Conservation (phyloP, 30 jellyfish, hydroid and myxozoan genomes). For the Cassiopea andromeda region DNA sequence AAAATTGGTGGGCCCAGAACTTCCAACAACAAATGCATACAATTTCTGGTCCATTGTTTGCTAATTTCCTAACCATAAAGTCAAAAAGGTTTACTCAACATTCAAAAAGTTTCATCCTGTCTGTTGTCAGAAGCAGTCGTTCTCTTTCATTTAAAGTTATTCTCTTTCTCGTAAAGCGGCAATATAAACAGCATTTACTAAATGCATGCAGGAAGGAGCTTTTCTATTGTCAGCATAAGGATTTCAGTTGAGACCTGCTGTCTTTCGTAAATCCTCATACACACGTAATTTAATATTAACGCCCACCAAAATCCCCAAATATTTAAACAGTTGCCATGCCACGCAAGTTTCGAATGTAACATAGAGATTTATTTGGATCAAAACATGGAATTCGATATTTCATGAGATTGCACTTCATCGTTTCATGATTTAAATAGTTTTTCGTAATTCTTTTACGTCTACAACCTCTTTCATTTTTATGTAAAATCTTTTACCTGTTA, state of each 20-base stretch:
- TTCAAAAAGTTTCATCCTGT: conserved; percentile 11
- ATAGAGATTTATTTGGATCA: conserved; percentile 31
- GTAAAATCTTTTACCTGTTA: no score
- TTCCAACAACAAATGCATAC: background rate
- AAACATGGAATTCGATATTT: background rate
- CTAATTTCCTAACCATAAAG: background rate
- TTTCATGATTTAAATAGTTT: background rate
- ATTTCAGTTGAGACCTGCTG: conserved; percentile 32
- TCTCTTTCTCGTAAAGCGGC: conserved; percentile 6
- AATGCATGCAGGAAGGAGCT: conserved; percentile 27
- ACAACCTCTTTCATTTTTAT: background rate
- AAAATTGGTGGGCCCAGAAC: background rate
- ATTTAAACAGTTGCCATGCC: conserved; percentile 52
- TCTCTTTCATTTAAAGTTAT: no score
- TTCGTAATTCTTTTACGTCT: background rate
- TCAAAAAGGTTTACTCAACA: background rate
- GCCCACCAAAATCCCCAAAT: conserved; percentile 51
- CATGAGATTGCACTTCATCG: background rate
- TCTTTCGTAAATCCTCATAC: conserved; percentile 25
- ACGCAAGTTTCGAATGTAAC: conserved; percentile 11
- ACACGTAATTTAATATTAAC: conserved; percentile 25
- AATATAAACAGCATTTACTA: conserved; percentile 12
- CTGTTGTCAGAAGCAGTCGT: background rate
- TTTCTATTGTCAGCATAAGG: conserved; percentile 29
- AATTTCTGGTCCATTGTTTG: background rate